Percentiles rank a stretch among this genome's conserved stretches.
Conservation (phyloP, 2,113 vertebrate genomes). For the Scolopax mira region DNA sequence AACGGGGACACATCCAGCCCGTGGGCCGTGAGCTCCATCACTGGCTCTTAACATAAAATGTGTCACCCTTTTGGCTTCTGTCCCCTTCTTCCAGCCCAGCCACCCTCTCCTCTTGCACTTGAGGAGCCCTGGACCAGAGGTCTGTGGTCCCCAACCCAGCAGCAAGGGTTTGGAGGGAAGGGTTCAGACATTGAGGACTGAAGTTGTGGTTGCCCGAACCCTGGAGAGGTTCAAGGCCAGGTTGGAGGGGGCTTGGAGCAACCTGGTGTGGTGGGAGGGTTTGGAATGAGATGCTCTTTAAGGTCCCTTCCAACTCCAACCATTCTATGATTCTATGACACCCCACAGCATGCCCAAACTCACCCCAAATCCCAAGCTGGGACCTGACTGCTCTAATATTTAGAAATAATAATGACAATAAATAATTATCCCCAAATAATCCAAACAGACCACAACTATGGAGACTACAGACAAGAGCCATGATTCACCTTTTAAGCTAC, state of each 20-base stretch:
- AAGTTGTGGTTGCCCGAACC: neutral
- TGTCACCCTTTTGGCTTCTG: neutral
- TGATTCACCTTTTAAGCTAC: neutral
- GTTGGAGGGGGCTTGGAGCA: too few species aligned
- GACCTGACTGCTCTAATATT: rapidly evolving
- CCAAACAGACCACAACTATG: neutral
- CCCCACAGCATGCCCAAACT: neutral
- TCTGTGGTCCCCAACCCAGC: rapidly evolving
- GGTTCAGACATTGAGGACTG: neutral
- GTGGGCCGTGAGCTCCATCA: neutral
- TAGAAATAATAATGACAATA: neutral
- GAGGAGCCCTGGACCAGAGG: neutral
- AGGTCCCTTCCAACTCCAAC: too few species aligned
- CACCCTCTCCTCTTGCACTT: neutral
- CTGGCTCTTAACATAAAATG: neutral
- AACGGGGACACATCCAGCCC: neutral
- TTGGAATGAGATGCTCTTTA: too few species aligned
- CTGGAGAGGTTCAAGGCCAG: too few species aligned
- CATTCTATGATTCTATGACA: too few species aligned
- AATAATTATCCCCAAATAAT: neutral
- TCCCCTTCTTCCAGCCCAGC: neutral
- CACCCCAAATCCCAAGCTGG: neutral
- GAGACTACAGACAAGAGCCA: rapidly evolving
- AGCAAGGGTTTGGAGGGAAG: neutral
- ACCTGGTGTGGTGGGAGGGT: too few species aligned